Evolutionary conservation across 2,888 invertebrate genomes (phyloP), one percentile per base, ranked within the genome.

Genomic region (Aphrophora alni): DNA sequence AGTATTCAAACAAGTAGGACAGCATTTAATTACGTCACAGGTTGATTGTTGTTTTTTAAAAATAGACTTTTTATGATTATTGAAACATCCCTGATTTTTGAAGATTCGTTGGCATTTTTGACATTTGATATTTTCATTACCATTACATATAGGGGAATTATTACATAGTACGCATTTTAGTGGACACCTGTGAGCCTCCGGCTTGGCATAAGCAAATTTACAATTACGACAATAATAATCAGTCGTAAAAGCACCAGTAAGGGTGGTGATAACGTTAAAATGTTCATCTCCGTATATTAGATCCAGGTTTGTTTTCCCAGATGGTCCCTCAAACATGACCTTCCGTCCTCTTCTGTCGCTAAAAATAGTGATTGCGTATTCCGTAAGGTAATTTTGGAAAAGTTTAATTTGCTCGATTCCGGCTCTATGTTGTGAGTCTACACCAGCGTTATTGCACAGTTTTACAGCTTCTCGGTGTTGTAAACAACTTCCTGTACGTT

Each of bases 151-250:
- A 12, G 51, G 51, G n/a, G 44, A 59, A 14, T 51, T 44, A 17
- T 26, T 24, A 28, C 51, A 75, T 8, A 59, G 26, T 21, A 59
- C 51, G 25, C 75, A 75, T 25, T 75, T 75, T 44, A 24, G 12
- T 2, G 75, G 75, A 27, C 75, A 75, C 12, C 75, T n/a, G 75
- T 33, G 33, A 25, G 75, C 27, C 10, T 59, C 26, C 68, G 3
- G 21, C 21, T 24, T 68, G 68, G 4, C 24, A 12, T 71, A 24
- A 17, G 71, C 71, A 26, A 25, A 71, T 26, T 71, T n/a, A 26
- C 71, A 71, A n/a, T 24, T 24, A 24, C 71, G 71, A 12, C 25
- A 68, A 10, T 68, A 68, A 10, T n/a, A 68, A 21, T 68, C 24
- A n/a, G 68, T 24, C 8, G 71, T 24, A 25, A 71, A 71, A 17